Evolutionary conservation across 2,797 vertebrate species (phyloP).

Genomic region (Lycodopsis pacificus): DNA sequence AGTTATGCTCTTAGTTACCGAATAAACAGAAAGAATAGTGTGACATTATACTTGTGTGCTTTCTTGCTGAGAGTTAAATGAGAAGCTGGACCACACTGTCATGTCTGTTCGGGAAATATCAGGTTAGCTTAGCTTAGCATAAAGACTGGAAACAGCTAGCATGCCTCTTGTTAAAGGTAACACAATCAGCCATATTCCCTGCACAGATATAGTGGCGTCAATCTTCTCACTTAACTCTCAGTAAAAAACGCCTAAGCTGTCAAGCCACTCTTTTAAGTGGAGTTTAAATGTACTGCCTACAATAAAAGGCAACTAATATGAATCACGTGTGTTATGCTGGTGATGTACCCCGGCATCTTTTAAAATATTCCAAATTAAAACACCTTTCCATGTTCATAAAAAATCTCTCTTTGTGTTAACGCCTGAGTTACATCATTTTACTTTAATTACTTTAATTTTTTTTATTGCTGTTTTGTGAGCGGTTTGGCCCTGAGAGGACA

Average conservation of each 20-base stretch:
- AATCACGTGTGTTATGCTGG: constrained; percentile 3
- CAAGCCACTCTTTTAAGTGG: not conserved
- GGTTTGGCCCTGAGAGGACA: constrained; percentile 25
- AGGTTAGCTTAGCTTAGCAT: constrained; percentile 3
- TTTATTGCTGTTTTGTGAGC: constrained; percentile 13
- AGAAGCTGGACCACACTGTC: not conserved
- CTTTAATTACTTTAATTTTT: too few species aligned
- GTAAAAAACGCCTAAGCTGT: not conserved
- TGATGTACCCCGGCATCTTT: not conserved
- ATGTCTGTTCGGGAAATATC: not conserved
- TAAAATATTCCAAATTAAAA: constrained; percentile 42
- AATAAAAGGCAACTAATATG: constrained; percentile 38
- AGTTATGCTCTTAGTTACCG: not conserved
- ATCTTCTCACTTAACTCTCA: not conserved
- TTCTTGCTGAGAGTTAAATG: not conserved
- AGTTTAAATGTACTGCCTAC: constrained; percentile 3
- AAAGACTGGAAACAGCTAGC: not conserved
- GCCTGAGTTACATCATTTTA: not conserved
- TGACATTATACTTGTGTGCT: not conserved
- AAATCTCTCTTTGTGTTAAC: not conserved
- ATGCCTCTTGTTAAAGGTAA: not conserved
- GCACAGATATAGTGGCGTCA: not conserved
- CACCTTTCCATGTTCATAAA: constrained; percentile 12
- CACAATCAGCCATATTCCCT: not conserved
- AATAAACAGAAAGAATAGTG: not conserved